These are phyloP conservation scores for Scomber colias DNA, from an alignment of 2,113 vertebrate species.

Conservation along the genomic window DNA sequence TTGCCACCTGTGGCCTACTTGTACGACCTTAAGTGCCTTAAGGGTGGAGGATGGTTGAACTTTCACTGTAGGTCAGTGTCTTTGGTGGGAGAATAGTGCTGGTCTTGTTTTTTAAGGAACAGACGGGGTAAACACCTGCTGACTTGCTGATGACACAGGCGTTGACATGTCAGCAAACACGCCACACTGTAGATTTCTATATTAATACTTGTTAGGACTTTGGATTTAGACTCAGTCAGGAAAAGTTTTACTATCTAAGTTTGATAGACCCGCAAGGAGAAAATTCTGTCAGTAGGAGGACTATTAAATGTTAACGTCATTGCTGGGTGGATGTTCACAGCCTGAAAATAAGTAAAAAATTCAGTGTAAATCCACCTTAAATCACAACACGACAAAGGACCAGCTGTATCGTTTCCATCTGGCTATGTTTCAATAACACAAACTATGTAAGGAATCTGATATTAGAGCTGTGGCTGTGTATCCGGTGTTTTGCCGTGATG, in stretches of 20 bases:
- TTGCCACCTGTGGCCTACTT: constrained; percentile 78
- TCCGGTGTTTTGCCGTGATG: constrained; percentile 75
- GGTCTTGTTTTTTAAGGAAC: constrained; percentile 53
- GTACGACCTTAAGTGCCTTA: constrained; percentile 60
- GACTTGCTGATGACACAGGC: constrained; percentile 69
- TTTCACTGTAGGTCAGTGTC: constrained; percentile 71
- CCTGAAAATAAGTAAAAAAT: constrained; percentile 50
- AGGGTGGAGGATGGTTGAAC: constrained; percentile 59
- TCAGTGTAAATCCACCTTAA: constrained; percentile 53
- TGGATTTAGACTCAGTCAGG: constrained; percentile 1
- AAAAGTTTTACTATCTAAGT: constrained; percentile 18
- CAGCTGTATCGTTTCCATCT: constrained; percentile 66
- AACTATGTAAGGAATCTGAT: constrained; percentile 76
- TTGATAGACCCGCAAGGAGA: constrained; percentile 33
- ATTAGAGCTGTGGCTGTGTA: constrained; percentile 62
- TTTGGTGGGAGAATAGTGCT: constrained; percentile 62
- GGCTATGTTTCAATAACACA: constrained; percentile 70
- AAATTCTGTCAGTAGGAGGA: constrained; percentile 31
- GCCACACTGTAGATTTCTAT: constrained; percentile 37
- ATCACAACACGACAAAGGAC: constrained; percentile 63
- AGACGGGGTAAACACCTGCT: constrained; percentile 76
- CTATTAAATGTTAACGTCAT: constrained; percentile 34
- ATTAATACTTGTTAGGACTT: constrained; percentile 35
- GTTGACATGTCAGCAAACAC: constrained; percentile 60
- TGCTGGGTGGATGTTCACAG: constrained; percentile 43